These are phyloP conservation scores for Brachionus rubens DNA, from an alignment of 1,140 invertebrate genomes.

Conservation along the genomic window DNA sequence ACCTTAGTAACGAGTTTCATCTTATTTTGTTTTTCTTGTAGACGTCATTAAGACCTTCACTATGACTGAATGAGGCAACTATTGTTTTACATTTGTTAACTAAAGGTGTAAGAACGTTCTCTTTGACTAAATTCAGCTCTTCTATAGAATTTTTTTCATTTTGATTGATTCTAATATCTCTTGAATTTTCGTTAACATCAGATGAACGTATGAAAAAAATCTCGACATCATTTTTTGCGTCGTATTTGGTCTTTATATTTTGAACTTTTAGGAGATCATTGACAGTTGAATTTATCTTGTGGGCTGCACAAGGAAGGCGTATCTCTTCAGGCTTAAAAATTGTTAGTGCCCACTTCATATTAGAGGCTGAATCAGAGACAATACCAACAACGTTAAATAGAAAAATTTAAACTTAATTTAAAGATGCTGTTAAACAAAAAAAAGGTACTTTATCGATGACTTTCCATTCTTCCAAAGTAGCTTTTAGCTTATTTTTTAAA, in stretches of 20 bases:
- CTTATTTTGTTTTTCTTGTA: background rate
- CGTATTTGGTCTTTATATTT: background rate
- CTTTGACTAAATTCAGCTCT: background rate
- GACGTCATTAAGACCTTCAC: background rate
- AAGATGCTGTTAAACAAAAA: no score
- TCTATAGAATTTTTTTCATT: background rate
- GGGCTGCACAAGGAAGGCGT: no score
- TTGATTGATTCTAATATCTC: background rate
- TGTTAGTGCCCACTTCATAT: no score
- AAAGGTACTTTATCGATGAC: no score
- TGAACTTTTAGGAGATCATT: no score
- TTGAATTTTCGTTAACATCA: background rate
- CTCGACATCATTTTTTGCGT: background rate
- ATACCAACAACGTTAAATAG: no score
- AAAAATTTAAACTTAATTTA: no score
- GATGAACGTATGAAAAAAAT: background rate
- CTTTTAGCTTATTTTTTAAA: no score
- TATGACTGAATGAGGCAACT: constrained; percentile 18
- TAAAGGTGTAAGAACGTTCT: background rate
- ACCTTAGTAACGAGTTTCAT: background rate
- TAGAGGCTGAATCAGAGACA: no score
- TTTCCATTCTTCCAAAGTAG: no score
- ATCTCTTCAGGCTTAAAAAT: no score
- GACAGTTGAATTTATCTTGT: no score
- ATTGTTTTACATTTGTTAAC: background rate